A percentile compares a stretch with the other conserved stretches of the same genome.
phyloP scores from a whole-genome alignment of 2,113 vertebrate species.

The Melanerpes formicivorus region DNA sequence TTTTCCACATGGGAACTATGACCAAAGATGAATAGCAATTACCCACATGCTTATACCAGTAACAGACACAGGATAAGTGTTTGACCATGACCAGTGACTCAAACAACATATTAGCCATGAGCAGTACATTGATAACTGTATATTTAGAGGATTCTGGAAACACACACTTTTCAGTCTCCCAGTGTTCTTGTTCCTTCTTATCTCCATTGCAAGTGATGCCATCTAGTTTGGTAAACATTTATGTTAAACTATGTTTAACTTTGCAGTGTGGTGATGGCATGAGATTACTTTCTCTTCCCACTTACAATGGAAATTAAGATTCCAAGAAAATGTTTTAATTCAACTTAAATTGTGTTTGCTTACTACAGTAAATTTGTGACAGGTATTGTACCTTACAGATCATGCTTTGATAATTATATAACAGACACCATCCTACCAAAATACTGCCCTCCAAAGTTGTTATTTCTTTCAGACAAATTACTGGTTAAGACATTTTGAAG shows the following conservation, averaged over 20 bases:
- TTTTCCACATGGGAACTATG: background rate
- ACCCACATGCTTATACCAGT: background rate
- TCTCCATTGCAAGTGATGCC: background rate
- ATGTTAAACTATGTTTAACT: background rate
- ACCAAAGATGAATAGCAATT: background rate
- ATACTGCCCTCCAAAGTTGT: background rate
- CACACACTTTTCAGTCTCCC: background rate
- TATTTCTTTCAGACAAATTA: background rate
- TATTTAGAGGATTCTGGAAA: background rate
- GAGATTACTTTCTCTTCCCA: background rate
- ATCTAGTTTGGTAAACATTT: background rate
- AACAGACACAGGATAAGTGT: background rate
- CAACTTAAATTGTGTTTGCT: background rate
- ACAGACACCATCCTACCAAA: background rate
- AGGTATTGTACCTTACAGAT: background rate
- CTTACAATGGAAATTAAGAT: background rate
- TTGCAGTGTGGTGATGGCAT: background rate
- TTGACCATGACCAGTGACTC: background rate
- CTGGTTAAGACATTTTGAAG: background rate
- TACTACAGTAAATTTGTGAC: background rate
- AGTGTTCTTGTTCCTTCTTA: background rate
- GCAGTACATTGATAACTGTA: background rate
- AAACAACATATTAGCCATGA: background rate
- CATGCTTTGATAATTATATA: background rate
- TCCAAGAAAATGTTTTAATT: background rate